Percentiles rank a stretch among this genome's conserved stretches.
phyloP scores from a whole-genome alignment of 2,113 vertebrate species.

The Xiphophorus maculatus region DNA sequence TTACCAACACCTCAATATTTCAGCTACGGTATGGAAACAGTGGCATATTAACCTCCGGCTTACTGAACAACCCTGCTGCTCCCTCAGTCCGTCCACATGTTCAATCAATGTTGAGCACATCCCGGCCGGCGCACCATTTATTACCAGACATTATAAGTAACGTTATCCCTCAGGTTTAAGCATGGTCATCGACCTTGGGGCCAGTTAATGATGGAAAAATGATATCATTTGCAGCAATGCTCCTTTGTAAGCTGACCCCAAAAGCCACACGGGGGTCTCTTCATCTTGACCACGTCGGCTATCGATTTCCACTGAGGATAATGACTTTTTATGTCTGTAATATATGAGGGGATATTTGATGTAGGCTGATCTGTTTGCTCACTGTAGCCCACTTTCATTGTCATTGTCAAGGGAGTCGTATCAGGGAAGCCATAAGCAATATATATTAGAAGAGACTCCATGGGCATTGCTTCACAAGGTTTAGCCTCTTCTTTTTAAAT shows the following conservation, averaged over 20 bases:
- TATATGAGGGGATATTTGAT: conserved; percentile 76
- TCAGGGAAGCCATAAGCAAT: conserved; percentile 39
- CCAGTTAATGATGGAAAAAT: conserved; percentile 72
- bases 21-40: conserved; percentile 54
- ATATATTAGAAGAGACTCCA: conserved; percentile 46
- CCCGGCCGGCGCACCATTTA: conserved; percentile 61
- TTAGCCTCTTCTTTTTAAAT: conserved; percentile 34
- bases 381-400: conserved; percentile 69
- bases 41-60: conserved; percentile 40
- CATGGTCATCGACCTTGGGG: conserved; percentile 65
- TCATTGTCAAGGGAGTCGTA: conserved; percentile 67
- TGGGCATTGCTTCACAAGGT: conserved; percentile 47
- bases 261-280: conserved; percentile 73
- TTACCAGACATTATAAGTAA: conserved; percentile 69
- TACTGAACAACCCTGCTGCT: conserved; percentile 17
- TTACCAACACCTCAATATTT: conserved; percentile 35
- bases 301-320: conserved; percentile 77
- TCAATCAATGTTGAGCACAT: conserved; percentile 63
- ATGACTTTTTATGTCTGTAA: conserved; percentile 79
- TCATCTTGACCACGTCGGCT: conserved; percentile 72
- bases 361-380: conserved; percentile 73
- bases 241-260: conserved; percentile 73
- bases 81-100: conserved; percentile 21
- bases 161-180: conserved; percentile 64
- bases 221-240: conserved; percentile 72